Percentiles rank a stretch among this genome's conserved stretches.
These are phyloP conservation scores for Colistium nudipinnis DNA, from an alignment of 2,113 vertebrate genomes.

Conservation along the genomic window DNA sequence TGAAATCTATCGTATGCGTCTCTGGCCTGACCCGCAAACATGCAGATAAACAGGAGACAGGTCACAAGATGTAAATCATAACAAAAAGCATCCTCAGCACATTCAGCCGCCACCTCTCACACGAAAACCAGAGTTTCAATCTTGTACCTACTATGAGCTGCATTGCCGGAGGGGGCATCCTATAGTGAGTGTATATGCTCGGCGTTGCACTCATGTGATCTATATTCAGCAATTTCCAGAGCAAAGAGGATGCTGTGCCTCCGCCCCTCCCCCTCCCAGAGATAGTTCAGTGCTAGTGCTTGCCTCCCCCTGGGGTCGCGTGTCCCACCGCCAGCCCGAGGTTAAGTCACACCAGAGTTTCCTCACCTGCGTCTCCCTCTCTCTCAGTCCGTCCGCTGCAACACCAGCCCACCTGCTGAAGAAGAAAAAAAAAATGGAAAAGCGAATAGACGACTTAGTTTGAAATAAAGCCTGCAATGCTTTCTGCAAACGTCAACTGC, in stretches of 20 bases:
- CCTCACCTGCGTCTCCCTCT: conserved; percentile 17
- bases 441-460: conserved; percentile 1
- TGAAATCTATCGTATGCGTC: conserved; percentile 11
- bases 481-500: not conserved
- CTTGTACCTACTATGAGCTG: not conserved
- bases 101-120: not conserved
- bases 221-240: conserved; percentile 31
- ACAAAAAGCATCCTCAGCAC: not conserved
- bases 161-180: conserved; percentile 3
- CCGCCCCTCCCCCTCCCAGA: too few species aligned
- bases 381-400: conserved; percentile 32
- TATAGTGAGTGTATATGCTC: not conserved
- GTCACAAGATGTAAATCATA: too few species aligned
- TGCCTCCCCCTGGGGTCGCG: conserved; percentile 21
- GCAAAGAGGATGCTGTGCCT: conserved; percentile 3
- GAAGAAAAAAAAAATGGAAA: conserved; percentile 40
- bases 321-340: conserved; percentile 28
- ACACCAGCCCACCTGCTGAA: conserved; percentile 33
- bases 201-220: conserved; percentile 19
- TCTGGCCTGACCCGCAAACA: conserved; percentile 12
- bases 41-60: conserved; percentile 33
- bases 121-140: not conserved
- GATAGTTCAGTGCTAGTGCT: conserved; percentile 37
- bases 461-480: conserved; percentile 24
- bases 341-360: conserved; percentile 45